A percentile compares a stretch with the other conserved stretches of the same genome.
These are phyloP conservation scores for Maniola hyperantus DNA, from an alignment of 2,888 invertebrate species.

Conservation along the genomic window DNA sequence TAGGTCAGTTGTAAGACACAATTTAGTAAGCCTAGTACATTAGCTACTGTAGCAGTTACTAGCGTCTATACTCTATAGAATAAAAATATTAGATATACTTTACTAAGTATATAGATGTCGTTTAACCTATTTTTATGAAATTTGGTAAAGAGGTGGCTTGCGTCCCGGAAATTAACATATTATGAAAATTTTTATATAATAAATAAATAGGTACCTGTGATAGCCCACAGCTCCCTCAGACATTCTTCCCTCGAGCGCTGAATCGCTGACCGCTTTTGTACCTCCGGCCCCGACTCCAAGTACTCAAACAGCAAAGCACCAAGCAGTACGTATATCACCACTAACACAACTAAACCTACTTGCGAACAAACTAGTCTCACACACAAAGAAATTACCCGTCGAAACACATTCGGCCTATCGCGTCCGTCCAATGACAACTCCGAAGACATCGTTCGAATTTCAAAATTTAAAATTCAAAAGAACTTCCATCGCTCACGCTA, in stretches of 20 bases:
- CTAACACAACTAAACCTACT: constrained; percentile 87
- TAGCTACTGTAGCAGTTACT: too few species aligned
- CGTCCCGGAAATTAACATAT: too few species aligned
- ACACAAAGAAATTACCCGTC: constrained; percentile 65
- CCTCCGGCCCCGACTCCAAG: constrained; percentile 87
- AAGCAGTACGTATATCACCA: constrained; percentile 88
- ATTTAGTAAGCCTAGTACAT: too few species aligned
- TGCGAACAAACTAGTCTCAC: constrained; percentile 85
- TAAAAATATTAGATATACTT: too few species aligned
- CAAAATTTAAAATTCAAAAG: constrained; percentile 28
- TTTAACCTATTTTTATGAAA: too few species aligned
- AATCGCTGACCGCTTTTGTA: constrained; percentile 84
- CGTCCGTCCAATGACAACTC: constrained; percentile 74
- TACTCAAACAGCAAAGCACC: constrained; percentile 89
- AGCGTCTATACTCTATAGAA: too few species aligned
- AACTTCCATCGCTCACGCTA: constrained; percentile 23
- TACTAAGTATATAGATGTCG: too few species aligned
- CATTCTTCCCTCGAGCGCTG: constrained; percentile 86
- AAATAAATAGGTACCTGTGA: too few species aligned
- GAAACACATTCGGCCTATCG: constrained; percentile 62
- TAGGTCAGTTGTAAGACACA: not conserved
- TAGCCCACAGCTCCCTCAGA: constrained; percentile 89
- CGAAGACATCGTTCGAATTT: constrained; percentile 63
- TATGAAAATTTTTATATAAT: too few species aligned
- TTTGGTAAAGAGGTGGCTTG: too few species aligned